A percentile compares a stretch with the other conserved stretches of the same genome.
Evolutionary conservation across 2,113 vertebrate genomes (phyloP).

Genomic region (Neotoma lepida): DNA sequence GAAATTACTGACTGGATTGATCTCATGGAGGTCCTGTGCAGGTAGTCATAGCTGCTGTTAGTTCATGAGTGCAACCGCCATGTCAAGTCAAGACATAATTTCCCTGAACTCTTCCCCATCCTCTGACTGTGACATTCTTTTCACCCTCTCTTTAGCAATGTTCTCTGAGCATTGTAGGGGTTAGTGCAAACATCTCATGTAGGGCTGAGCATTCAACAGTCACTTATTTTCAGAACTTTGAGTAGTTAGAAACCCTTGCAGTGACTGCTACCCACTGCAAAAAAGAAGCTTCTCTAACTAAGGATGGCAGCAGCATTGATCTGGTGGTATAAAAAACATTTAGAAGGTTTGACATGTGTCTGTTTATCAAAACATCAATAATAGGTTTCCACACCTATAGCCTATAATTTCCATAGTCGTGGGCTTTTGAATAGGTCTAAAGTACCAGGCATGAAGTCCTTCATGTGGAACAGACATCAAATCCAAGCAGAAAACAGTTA

Average conservation of each 20-base stretch:
- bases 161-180: neutral
- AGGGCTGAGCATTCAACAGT: neutral
- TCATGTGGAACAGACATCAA: neutral
- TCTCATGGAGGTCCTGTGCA: neutral
- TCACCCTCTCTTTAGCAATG: neutral
- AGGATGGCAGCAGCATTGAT: neutral
- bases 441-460: neutral
- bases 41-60: neutral
- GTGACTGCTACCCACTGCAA: neutral
- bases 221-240: neutral
- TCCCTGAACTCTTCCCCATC: too few species aligned
- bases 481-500: neutral
- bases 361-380: neutral
- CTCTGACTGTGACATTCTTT: too few species aligned
- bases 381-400: neutral
- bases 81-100: neutral
- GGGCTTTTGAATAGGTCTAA: neutral
- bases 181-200: neutral
- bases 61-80: neutral
- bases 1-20: neutral
- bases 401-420: neutral
- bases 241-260: neutral
- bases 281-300: neutral
- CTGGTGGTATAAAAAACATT: neutral
- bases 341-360: neutral